Base-by-base conservation (phyloP, 1,140 invertebrate species). In the Tribolium castaneum region DNA sequence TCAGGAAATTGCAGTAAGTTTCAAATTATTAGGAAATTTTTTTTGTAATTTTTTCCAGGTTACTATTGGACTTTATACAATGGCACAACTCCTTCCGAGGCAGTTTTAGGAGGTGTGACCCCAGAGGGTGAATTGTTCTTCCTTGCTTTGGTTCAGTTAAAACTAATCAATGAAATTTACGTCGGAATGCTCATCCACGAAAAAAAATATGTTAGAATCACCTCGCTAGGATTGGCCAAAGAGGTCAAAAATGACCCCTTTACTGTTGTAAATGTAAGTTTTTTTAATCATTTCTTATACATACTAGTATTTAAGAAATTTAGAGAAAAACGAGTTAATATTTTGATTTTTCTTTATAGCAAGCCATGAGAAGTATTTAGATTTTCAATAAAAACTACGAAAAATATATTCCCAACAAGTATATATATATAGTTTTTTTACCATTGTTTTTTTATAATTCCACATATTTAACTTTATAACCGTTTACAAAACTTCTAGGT, bases 51-150 rank as follows among this genome's bases (percentile, higher is more conserved):
- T 30, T 30, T 22, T 19, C 50, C 50, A 75, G 74, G 59, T 75
- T 66, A 75, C 45, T 62, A 75, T 39, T 75, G 74, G 74, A 62
- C 25, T 10, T 9, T 45, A 7, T 75, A 75, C 34, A 75, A 34
- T 3, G 74, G 54, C 4, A 13, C 35, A n/a, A 62, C 45, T 14
- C 74, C 74, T 3, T 16, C 13, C 7, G 54, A 75, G 9, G 74
- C 74, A 1, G 3, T 62, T 34, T 12, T 45, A 14, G 74, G 52
- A 2, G 74, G 74, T 7, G 13, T 10, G 30, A 39, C 62, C 12
- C 10, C 19, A 2, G 9, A n/a, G 1, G 54, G 74, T 14, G 19
- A 62, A 30, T 10, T 59, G 6, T 45, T 75, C 10, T 75, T 62
- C 54, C 10, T 75, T 9, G 74, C 52, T 12, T 13, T 66, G 10